Percentiles rank a stretch among this genome's conserved stretches.
Conservation (phyloP, 2,797 vertebrate genomes). For the Tadarida brasiliensis region DNA sequence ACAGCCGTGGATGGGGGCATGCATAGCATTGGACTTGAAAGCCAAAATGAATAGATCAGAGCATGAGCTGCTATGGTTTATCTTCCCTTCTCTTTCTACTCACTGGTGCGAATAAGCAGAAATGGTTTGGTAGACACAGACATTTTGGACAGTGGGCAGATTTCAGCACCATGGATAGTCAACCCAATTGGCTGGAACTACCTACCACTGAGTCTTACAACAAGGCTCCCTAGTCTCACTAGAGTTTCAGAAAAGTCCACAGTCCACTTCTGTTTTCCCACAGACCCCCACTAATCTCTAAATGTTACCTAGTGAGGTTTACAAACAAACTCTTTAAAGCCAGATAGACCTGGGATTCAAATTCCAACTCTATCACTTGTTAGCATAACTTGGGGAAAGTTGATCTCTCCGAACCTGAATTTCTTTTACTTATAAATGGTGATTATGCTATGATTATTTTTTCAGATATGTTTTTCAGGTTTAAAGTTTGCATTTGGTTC, state of each 20-base stretch:
- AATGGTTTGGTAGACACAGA: not conserved
- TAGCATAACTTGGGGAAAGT: slow-evolving; percentile 37
- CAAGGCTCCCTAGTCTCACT: not conserved
- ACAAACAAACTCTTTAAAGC: slow-evolving; percentile 28
- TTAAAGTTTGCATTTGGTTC: slow-evolving; percentile 39
- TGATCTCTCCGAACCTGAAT: slow-evolving; percentile 3
- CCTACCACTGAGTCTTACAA: not conserved
- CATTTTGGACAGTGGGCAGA: not conserved
- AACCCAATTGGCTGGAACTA: not conserved
- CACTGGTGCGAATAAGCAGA: not conserved
- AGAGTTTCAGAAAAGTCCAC: not conserved
- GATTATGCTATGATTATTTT: not conserved
- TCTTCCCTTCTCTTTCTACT: not conserved
- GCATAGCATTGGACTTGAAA: not conserved
- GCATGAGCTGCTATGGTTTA: not conserved
- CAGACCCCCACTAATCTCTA: not conserved
- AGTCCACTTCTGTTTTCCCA: not conserved
- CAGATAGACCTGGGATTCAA: slow-evolving; percentile 23
- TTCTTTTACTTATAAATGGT: not conserved
- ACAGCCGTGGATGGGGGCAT: not conserved
- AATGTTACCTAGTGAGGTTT: not conserved
- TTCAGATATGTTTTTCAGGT: not conserved
- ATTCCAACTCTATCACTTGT: not conserved
- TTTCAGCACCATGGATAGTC: slow-evolving; percentile 8
- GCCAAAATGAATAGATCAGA: not conserved